phyloP scores from a whole-genome alignment of 2,888 invertebrate species.

The Philereme vetulata region DNA sequence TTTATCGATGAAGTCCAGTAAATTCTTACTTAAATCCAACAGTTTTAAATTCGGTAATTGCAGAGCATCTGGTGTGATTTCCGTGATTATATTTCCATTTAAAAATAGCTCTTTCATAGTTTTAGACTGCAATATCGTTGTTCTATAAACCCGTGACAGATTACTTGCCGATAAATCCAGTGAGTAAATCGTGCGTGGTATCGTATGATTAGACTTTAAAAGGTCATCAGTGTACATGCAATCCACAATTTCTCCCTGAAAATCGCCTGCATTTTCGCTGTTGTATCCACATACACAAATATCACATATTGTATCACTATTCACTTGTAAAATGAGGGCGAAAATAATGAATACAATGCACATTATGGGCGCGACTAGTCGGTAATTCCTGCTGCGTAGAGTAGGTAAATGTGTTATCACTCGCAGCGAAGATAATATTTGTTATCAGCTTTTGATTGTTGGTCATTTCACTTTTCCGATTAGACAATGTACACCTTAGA shows the following conservation, averaged over 20 bases:
- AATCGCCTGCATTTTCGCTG: conserved; percentile 50
- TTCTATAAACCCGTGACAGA: conserved; percentile 49
- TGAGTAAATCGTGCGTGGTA: conserved; percentile 56
- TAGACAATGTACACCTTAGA: background rate
- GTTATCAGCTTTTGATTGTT: conserved; percentile 64
- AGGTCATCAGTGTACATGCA: conserved; percentile 56
- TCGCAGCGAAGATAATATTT: conserved; percentile 37
- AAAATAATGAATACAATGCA: conserved; percentile 41
- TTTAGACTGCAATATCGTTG: conserved; percentile 52
- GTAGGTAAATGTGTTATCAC: conserved; percentile 40
- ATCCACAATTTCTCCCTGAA: conserved; percentile 56
- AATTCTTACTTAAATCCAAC: conserved; percentile 72
- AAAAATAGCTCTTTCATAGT: conserved; percentile 57
- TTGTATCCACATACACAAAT: conserved; percentile 56
- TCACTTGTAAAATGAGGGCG: conserved; percentile 43
- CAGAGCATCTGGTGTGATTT: conserved; percentile 57
- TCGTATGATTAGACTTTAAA: conserved; percentile 45
- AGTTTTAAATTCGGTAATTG: conserved; percentile 59
- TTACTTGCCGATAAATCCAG: conserved; percentile 69
- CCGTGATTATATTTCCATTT: conserved; percentile 58
- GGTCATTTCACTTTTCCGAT: conserved; percentile 58
- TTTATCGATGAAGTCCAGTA: conserved; percentile 60
- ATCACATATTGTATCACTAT: conserved; percentile 59
- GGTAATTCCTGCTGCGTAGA: conserved; percentile 26
- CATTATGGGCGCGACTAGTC: conserved; percentile 42